Percentiles rank a stretch among this genome's conserved stretches.
Conservation (phyloP, 1,140 invertebrate genomes). For the Planococcus citri region DNA sequence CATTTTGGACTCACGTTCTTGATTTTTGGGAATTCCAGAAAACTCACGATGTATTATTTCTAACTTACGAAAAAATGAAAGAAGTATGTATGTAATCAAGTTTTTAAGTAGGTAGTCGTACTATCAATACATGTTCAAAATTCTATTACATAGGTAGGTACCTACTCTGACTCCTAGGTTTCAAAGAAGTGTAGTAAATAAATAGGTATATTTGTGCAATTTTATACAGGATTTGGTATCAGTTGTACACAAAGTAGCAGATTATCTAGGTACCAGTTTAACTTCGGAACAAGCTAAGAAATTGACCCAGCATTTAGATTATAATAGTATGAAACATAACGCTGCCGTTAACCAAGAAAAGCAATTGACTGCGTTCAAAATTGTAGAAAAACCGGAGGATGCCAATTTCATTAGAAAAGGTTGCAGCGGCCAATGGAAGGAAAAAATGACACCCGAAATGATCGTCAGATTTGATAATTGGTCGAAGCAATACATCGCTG, state of each 20-base stretch:
- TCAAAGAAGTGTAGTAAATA: too few species aligned
- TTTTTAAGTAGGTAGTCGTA: background rate
- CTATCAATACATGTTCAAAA: too few species aligned
- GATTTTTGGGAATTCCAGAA: constrained; percentile 34
- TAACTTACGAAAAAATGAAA: constrained; percentile 40
- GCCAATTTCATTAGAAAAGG: constrained; percentile 61
- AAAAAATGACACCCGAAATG: constrained; percentile 59
- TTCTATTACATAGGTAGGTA: too few species aligned
- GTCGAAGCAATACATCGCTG: constrained; percentile 49
- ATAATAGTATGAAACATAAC: constrained; percentile 52
- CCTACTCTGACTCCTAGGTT: too few species aligned
- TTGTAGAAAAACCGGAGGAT: constrained; percentile 32
- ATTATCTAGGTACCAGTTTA: constrained; percentile 49
- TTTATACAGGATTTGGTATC: constrained; percentile 27
- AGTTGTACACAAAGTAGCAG: constrained; percentile 50
- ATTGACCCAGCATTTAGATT: constrained; percentile 45
- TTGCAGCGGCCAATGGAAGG: constrained; percentile 65
- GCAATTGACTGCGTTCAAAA: constrained; percentile 30
- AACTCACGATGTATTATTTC: constrained; percentile 34
- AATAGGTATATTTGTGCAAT: too few species aligned
- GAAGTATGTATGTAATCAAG: constrained; percentile 24
- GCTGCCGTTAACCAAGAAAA: constrained; percentile 47
- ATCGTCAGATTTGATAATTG: constrained; percentile 56
- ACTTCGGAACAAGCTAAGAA: constrained; percentile 38
- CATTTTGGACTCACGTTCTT: constrained; percentile 32